These are phyloP conservation scores for Oenanthe oenanthe DNA, from an alignment of 2,113 vertebrate species.

Conservation along the genomic window DNA sequence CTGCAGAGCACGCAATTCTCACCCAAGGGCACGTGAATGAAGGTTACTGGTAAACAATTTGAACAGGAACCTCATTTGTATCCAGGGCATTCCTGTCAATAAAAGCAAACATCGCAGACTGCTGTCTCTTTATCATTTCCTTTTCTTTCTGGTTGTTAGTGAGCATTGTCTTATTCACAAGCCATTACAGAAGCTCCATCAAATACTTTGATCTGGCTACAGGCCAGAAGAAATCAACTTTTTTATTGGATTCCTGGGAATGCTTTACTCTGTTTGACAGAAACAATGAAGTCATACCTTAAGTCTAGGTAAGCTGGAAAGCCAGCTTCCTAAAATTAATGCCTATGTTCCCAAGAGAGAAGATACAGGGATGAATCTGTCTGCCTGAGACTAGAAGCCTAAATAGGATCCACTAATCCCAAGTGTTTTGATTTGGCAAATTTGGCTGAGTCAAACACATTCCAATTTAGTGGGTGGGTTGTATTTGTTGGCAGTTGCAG, in stretches of 20 bases:
- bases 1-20: background rate
- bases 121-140: background rate
- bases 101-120: background rate
- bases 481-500: background rate
- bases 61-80: background rate
- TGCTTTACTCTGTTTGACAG: background rate
- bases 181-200: background rate
- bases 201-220: background rate
- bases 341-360: background rate
- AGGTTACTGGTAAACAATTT: background rate
- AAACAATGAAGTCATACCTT: background rate
- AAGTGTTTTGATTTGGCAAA: background rate
- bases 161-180: fast-evolving
- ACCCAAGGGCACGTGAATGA: background rate
- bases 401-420: background rate
- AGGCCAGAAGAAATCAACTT: background rate
- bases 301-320: background rate
- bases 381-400: background rate
- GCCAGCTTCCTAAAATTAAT: background rate
- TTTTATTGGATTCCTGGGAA: background rate
- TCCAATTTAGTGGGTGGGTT: fast-evolving
- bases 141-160: background rate
- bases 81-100: background rate
- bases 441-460: background rate
- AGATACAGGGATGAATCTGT: background rate